These are phyloP conservation scores for Leptothorax acervorum DNA, from an alignment of 2,888 invertebrate species.

Conservation along the genomic window DNA sequence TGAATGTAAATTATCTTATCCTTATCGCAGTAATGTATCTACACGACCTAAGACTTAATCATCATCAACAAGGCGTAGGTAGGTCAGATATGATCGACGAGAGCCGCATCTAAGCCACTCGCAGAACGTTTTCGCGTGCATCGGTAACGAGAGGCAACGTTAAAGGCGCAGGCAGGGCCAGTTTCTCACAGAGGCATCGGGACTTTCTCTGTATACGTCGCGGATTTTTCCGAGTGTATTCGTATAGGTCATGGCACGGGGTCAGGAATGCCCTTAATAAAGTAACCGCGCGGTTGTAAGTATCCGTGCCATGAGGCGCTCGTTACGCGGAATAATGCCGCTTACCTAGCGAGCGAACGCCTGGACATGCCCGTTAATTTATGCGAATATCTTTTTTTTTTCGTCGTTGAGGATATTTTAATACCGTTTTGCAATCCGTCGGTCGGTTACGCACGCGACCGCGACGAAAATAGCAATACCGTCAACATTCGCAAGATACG, in stretches of 20 bases:
- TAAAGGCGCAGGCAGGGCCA: conserved; percentile 73
- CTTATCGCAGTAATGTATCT: conserved; percentile 21
- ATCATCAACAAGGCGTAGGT: conserved; percentile 51
- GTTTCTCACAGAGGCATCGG: conserved; percentile 82
- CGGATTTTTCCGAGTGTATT: conserved; percentile 77
- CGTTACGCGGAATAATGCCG: conserved; percentile 75
- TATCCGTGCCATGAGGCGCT: conserved; percentile 72
- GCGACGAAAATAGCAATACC: conserved; percentile 3
- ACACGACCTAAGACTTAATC: conserved; percentile 41
- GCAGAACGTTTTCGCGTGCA: conserved; percentile 69
- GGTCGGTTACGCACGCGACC: not conserved
- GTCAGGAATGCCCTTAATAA: conserved; percentile 85
- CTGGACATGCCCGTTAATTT: conserved; percentile 58
- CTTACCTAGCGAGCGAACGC: conserved; percentile 56
- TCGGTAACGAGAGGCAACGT: conserved; percentile 69
- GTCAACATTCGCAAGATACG: not conserved
- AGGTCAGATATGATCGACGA: conserved; percentile 59
- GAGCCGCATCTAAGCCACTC: conserved; percentile 48
- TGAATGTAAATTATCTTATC: conserved; percentile 28
- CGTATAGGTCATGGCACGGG: conserved; percentile 79
- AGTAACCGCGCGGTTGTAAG: conserved; percentile 76
- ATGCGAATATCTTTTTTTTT: conserved; percentile 47
- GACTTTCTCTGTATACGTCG: conserved; percentile 83
- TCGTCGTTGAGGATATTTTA: conserved; percentile 12
- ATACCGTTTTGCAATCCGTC: conserved; percentile 34